Conservation (phyloP, 2,113 vertebrate genomes). For the Xenus cinereus region DNA sequence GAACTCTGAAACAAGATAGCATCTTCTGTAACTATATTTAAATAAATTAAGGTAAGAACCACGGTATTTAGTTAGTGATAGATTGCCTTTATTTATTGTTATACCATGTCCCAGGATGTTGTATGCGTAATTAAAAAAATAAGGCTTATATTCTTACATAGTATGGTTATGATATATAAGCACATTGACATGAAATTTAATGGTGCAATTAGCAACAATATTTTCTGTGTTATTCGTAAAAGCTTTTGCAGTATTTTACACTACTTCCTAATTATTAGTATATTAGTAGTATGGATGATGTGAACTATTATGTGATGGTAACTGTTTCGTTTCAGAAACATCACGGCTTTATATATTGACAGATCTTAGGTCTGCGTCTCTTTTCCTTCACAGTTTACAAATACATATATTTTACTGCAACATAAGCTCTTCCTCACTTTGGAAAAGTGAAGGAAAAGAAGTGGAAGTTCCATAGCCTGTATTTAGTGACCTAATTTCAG, state of each 20-base stretch:
- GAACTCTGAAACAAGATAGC: slow-evolving; percentile 29
- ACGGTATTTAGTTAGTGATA: slow-evolving; percentile 29
- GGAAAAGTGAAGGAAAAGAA: not conserved
- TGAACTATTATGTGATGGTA: not conserved
- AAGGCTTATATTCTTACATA: not conserved
- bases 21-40: slow-evolving; percentile 54
- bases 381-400: not conserved
- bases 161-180: slow-evolving; percentile 15
- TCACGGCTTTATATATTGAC: not conserved
- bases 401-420: not conserved
- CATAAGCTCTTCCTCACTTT: not conserved
- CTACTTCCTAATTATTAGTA: not conserved
- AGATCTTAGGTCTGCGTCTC: not conserved
- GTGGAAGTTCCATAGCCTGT: not conserved
- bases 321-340: not conserved
- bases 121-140: not conserved
- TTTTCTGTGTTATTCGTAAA: slow-evolving; percentile 25
- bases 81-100: slow-evolving; percentile 43
- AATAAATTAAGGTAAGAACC: slow-evolving; percentile 42
- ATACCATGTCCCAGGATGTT: not conserved
- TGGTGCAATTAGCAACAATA: slow-evolving; percentile 43
- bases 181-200: slow-evolving; percentile 3
- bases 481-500: not conserved
- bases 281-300: not conserved
- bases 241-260: slow-evolving; percentile 13